Evolutionary conservation across 2,888 invertebrate species (phyloP), one percentile per base, ranked within the genome.

Genomic region (Entomobrya multifasciata): DNA sequence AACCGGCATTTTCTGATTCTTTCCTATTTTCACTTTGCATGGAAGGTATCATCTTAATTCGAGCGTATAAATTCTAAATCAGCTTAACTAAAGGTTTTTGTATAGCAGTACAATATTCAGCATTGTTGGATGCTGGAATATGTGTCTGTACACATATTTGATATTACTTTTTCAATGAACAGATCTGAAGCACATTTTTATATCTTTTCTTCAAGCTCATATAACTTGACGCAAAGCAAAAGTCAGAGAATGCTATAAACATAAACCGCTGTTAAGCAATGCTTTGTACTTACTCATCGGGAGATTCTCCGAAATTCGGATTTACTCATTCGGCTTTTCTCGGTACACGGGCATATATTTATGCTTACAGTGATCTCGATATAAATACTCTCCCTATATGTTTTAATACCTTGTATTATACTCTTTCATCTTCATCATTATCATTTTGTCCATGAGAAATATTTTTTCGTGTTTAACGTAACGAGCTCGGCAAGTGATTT

Each of bases 311-410:
- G 55, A 84, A 78, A 55, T 57, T 77, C 77, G 77, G 67, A 77
- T 84, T n/a, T 41, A 67, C 41, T 77, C 84, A 55, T 27, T 84
- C 84, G 84, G 84, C 44, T 8, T 27, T 77, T 55, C 67, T 84
- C 84, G 84, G 84, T 67, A 77, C 36, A 36, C 15, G 13, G 36
- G 49, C 55, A 30, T 36, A 60, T n/a, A 25, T 36, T 49, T 30
- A 36, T 41, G n/a, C n/a, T n/a, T n/a, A n/a, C n/a, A n/a, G n/a
- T n/a, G n/a, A 77, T 74, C 30, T 52, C 15, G 13, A 15, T n/a
- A 55, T 25, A 25, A 10, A 20, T 36, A 36, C 57, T 74, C 8
- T 57, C 41, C 17, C 22, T 22, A 74, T 36, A 11, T 36, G 30
- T 41, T 67, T 67, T 22, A 67, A 67, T 67, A 41, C 67, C 6